Evolutionary conservation across 1,140 invertebrate genomes (phyloP), one percentile per base, ranked within the genome.

Genomic region (Drosophila pseudoananassae): DNA sequence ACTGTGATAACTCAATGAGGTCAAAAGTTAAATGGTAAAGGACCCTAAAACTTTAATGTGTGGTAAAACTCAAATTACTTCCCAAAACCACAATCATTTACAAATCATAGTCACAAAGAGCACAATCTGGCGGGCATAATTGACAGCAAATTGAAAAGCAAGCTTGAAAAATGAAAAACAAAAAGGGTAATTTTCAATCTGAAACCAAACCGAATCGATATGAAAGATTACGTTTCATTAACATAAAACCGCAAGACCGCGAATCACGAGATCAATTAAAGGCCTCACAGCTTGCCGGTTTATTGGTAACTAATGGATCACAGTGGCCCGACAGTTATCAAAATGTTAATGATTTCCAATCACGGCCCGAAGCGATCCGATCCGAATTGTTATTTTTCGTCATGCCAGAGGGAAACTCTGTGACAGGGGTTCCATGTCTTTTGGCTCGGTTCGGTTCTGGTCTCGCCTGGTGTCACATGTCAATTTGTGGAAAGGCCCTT

Each of bases 381-480:
- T 56, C 51, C 55, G 59, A 52, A 73, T 77, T 76, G 76, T 69
- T 76, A 79, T 61, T 49, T 74, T 87, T 87, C 81, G 82, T 87
- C 82, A 85, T 61, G 76, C 50, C 43, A 49, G 49, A 53, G 54
- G 74, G 51, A 50, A 74, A 81, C 78, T 80, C 78, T 81, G 73
- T 81, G 51, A 71, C 76, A 63, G 57, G 31, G 66, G 50, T 56
- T 51, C 20, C 43, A 29, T 40, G 20, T 54, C 60, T 68, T 8
- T 46, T 23, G 29, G 15, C 20, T 29, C 20, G 31, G 63, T 50
- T 65, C 33, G 29, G 59, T 43, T 66, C 33, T 60, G 55, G 76
- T 64, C 33, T 68, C 55, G 63, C 38, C 60, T 53, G 82, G 76
- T 87, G 83, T 88, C 83, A 87, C 83, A 87, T 87, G 83, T 87